phyloP scores from a whole-genome alignment of 2,113 vertebrate species.

The Sphyrna mokarran region DNA sequence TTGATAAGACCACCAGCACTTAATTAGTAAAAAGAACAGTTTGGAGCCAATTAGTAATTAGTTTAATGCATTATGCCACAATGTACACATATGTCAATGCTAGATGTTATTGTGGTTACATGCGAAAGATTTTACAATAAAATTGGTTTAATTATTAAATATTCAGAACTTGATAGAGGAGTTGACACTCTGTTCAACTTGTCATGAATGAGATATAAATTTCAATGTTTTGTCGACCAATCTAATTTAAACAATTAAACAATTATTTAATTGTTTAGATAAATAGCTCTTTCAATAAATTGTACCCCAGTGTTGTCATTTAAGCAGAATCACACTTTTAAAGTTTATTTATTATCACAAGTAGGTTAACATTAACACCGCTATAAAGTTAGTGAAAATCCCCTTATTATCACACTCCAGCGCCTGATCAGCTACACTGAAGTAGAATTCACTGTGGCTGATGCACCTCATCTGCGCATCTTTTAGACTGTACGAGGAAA shows the following conservation, averaged over 20 bases:
- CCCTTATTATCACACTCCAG: no score
- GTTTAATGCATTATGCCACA: background rate
- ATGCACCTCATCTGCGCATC: no score
- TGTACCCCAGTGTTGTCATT: background rate
- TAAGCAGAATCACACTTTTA: background rate
- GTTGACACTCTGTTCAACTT: background rate
- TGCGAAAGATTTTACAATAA: background rate
- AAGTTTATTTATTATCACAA: no score
- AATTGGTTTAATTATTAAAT: conserved; percentile 2
- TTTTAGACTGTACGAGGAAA: no score
- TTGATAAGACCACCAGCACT: background rate
- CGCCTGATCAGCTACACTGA: no score
- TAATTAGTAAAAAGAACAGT: conserved; percentile 4
- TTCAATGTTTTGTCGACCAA: background rate
- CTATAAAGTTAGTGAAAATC: no score
- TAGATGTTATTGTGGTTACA: conserved; percentile 3
- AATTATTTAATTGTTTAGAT: background rate
- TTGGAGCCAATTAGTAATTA: background rate
- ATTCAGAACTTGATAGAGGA: background rate
- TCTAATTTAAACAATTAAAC: no score
- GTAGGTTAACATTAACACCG: no score
- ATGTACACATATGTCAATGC: background rate
- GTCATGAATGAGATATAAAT: background rate
- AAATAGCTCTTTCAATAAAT: background rate
- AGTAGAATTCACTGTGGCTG: no score